Evolutionary conservation across 2,888 invertebrate genomes (phyloP), one percentile per base, ranked within the genome.

Genomic region (Hypomecis atomaria): DNA sequence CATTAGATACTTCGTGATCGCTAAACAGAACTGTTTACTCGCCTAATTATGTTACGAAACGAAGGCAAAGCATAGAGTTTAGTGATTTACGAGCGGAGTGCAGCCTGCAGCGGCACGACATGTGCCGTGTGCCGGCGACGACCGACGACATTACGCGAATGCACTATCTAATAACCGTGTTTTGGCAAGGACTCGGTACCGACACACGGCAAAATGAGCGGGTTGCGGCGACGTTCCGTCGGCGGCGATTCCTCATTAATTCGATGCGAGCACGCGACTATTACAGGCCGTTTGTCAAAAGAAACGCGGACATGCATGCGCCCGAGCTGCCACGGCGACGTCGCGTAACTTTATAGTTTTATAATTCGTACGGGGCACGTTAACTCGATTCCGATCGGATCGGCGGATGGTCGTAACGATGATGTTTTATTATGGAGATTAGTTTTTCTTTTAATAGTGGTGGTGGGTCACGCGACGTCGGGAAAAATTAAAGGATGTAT

Each of bases 151-250:
- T 84, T 87, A 85, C 84, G 82, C 84, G 83, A 86, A 76, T 87
- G 88, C 88, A 84, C 86, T 90, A 87, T 90, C 91, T 91, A 92
- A 91, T 92, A 87, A 89, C 86, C 81, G 86, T 90, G 87, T 87
- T 90, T 87, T 79, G 85, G 83, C 83, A 80, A 80, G 79, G 83
- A 83, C 81, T 81, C 82, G 77, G 81, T 79, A 77, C 79, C 81
- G 81, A 84, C 83, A 83, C 82, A 83, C 84, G 79, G 72, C 59
- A 81, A 86, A 90, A 91, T 88, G 89, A 90, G 87, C 88, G 87
- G 89, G 88, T 88, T 84, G 83, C 81, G 83, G 85, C 87, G 88
- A 85, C 89, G 83, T 89, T 84, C 81, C 82, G 84, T 80, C 81
- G 82, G 78, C 83, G 84, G 82, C 85, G 83, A 86, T 84, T 86